Base-by-base conservation (phyloP, 37 sponge, comb jelly and placozoan genomes). In the Theonella swinhoei region DNA sequence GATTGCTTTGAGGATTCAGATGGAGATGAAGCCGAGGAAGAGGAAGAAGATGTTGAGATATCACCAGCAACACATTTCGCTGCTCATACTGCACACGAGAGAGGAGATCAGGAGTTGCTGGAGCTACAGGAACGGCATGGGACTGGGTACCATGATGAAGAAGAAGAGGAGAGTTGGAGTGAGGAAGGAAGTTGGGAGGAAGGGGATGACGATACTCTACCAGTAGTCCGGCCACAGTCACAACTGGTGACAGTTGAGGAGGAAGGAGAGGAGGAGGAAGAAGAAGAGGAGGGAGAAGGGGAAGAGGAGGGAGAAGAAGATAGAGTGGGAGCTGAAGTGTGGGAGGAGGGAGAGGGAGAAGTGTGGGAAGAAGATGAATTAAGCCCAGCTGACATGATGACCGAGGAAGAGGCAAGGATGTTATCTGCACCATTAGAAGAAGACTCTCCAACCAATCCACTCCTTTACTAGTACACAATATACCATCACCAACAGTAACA, bases 361-460 rank as follows among this genome's bases (percentile, higher is more conserved):
- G 68, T 34, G 4, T 61, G 36, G 9, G 62, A 47, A 23, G 62
- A 81, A 59, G 61, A 58, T 61, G 63, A 58, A 2, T n/a, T 17
- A 9, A 68, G 32, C 3, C 47, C 36, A n/a, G 58, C 4, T 1
- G 59, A 68, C 4, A 17, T 1, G 0, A 42, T 37, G 5, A 22
- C 32, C 4, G 72, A 72, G 38, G 62, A 81, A 2, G 73, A 62
- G 14, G 54, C 54, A 14, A 47, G 62, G 62, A 72, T 31, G 82
- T 28, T 72, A 23, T 24, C 73, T 3, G 73, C 9, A 17, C 54
- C 54, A 17, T 47, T 17, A 17, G 54, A 47, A 7, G 54, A 47
- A n/a, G n/a, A n/a, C n/a, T n/a, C n/a, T n/a, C n/a, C n/a, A n/a
- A n/a, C n/a, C n/a, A n/a, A n/a, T n/a, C n/a, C n/a, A n/a, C n/a